Evolutionary conservation across 2,113 vertebrate species (phyloP).

Genomic region (Chauna torquata): DNA sequence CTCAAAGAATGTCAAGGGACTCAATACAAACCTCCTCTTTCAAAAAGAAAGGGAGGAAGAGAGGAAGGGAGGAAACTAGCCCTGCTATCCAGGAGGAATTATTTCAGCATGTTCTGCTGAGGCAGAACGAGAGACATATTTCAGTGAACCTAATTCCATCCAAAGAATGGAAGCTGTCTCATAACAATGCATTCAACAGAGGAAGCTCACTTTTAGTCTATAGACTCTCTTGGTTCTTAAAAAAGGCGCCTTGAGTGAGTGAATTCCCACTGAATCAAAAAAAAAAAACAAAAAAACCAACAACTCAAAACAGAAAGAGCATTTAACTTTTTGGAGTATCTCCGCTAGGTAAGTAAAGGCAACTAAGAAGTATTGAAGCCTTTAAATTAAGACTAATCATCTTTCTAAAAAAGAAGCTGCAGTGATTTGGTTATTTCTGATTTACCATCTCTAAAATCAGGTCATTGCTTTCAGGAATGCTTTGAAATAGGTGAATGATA

Average conservation of each 20-base stretch:
- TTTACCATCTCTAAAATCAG: neutral
- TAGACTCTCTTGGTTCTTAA: neutral
- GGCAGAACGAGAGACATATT: neutral
- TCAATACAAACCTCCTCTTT: neutral
- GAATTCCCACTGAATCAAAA: neutral
- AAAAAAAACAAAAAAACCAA: neutral
- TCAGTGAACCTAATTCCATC: neutral
- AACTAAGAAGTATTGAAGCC: neutral
- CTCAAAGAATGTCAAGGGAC: neutral
- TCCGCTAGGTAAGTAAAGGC: neutral
- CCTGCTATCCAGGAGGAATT: neutral
- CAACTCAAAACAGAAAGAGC: neutral
- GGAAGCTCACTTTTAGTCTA: neutral
- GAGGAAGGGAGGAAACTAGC: too few species aligned
- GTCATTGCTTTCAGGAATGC: neutral
- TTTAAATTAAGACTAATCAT: neutral
- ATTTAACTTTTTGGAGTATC: neutral
- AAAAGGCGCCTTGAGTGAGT: neutral
- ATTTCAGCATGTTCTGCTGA: neutral
- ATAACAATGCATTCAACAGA: neutral
- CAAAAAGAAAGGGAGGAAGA: neutral
- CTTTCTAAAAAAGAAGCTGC: neutral
- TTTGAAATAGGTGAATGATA: slow-evolving; percentile 11
- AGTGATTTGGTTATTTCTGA: neutral
- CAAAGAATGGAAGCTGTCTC: neutral